A percentile compares a stretch with the other conserved stretches of the same genome.
These are phyloP conservation scores for Bombus superbus DNA, from an alignment of 1,140 invertebrate genomes.

Conservation along the genomic window DNA sequence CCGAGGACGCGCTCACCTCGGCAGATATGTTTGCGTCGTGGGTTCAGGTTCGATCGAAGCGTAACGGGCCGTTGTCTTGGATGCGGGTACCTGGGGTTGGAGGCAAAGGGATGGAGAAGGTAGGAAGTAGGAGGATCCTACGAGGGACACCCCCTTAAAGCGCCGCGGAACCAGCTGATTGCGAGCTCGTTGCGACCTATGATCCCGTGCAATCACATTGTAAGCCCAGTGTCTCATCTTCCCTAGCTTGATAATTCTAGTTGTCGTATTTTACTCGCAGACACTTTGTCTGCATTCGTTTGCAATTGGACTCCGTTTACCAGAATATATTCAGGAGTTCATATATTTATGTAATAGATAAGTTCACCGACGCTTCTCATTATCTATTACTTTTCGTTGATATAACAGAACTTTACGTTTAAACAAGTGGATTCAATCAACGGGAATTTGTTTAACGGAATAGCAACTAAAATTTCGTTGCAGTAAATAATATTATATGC, in stretches of 20 bases:
- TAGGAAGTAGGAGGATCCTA: constrained; percentile 74
- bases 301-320: background rate
- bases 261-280: background rate
- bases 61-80: constrained; percentile 82
- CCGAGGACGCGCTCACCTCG: constrained; percentile 75
- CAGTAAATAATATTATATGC: no score
- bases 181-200: constrained; percentile 49
- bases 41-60: constrained; percentile 80
- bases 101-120: constrained; percentile 60
- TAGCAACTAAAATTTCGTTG: no score
- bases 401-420: background rate
- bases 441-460: background rate
- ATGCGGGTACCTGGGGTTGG: constrained; percentile 80
- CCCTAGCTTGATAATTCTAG: background rate
- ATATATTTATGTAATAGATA: background rate
- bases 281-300: background rate
- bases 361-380: background rate
- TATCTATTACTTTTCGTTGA: background rate
- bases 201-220: background rate
- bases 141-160: constrained; percentile 70
- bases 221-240: background rate
- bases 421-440: background rate
- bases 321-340: background rate
- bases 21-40: constrained; percentile 79
- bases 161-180: constrained; percentile 71